Conservation (phyloP, 2,888 invertebrate species). For the Drosophila anomalata region DNA sequence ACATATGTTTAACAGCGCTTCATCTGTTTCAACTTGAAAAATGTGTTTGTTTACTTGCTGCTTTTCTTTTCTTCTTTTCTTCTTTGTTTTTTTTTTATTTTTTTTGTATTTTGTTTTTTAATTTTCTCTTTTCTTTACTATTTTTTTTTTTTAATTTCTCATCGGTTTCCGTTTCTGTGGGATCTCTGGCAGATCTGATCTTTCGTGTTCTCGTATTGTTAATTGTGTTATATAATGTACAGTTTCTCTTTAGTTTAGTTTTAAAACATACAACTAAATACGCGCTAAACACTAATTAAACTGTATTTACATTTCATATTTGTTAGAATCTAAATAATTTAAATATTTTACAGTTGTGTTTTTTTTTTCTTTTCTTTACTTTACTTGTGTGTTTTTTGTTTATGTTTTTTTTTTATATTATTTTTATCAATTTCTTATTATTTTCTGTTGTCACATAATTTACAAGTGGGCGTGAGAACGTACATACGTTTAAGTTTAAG, state of each 20-base stretch:
- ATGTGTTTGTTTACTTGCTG: slow-evolving; percentile 53
- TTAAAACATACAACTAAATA: slow-evolving; percentile 79
- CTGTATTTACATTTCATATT: slow-evolving; percentile 60
- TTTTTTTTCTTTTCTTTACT: slow-evolving; percentile 24
- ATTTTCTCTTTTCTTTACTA: not conserved
- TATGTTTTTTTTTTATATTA: slow-evolving; percentile 29
- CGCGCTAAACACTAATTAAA: slow-evolving; percentile 77
- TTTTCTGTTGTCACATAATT: slow-evolving; percentile 65
- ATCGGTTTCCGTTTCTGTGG: slow-evolving; percentile 29
- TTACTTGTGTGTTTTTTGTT: slow-evolving; percentile 33
- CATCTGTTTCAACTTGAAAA: slow-evolving; percentile 59
- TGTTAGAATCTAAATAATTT: slow-evolving; percentile 74
- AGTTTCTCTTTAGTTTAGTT: slow-evolving; percentile 64
- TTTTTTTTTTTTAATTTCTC: slow-evolving; percentile 40
- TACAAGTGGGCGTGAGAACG: slow-evolving; percentile 70
- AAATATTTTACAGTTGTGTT: slow-evolving; percentile 70
- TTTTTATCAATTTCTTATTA: slow-evolving; percentile 14
- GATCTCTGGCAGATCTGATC: slow-evolving; percentile 17
- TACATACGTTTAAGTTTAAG: slow-evolving; percentile 49
- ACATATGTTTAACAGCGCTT: slow-evolving; percentile 63
- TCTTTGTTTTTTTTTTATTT: slow-evolving; percentile 8
- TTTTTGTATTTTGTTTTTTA: slow-evolving; percentile 16
- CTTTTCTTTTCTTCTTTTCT: slow-evolving; percentile 30
- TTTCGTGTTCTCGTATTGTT: slow-evolving; percentile 56
- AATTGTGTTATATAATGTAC: slow-evolving; percentile 75